Percentiles rank a stretch among this genome's conserved stretches.
These are phyloP conservation scores for Montipora efflorescens DNA, from an alignment of 64 coral and sea anemone species.

Conservation along the genomic window DNA sequence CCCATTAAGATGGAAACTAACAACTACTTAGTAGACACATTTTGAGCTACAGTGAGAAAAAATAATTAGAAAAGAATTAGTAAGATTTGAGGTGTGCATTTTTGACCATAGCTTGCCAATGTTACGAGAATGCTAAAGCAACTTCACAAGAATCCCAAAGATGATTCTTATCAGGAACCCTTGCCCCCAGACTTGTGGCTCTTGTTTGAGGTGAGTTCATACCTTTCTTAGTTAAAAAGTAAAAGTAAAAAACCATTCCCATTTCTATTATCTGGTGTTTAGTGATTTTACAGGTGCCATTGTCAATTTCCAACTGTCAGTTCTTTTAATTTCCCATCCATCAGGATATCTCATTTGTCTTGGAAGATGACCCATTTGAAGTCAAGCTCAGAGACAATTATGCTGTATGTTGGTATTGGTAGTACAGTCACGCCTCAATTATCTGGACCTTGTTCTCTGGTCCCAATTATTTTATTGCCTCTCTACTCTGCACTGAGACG, in stretches of 20 bases:
- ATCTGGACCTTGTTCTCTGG: too few relatives aligned
- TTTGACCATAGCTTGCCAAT: constrained; percentile 79
- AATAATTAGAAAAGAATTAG: too few relatives aligned
- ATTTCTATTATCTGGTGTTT: neutral
- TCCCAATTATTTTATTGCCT: too few relatives aligned
- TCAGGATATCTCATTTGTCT: constrained; percentile 81
- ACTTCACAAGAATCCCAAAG: constrained; percentile 83
- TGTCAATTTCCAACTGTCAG: neutral
- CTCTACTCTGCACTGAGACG: too few relatives aligned
- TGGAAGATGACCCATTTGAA: constrained; percentile 98
- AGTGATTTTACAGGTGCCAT: neutral
- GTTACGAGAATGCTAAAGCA: constrained; percentile 86
- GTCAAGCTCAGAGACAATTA: constrained; percentile 97
- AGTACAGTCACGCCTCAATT: too few relatives aligned
- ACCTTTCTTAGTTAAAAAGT: neutral
- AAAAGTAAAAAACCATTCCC: neutral
- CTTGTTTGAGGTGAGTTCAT: constrained; percentile 60
- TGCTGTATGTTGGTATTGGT: constrained; percentile 68
- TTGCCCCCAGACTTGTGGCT: constrained; percentile 90
- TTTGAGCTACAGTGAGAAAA: too few relatives aligned
- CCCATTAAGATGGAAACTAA: too few relatives aligned
- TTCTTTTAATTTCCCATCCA: neutral
- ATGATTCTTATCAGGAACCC: constrained; percentile 65
- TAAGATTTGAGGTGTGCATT: too few relatives aligned
- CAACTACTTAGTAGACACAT: too few relatives aligned